Base-by-base conservation (phyloP, 2,113 vertebrate species). In the Notechis scutatus region DNA sequence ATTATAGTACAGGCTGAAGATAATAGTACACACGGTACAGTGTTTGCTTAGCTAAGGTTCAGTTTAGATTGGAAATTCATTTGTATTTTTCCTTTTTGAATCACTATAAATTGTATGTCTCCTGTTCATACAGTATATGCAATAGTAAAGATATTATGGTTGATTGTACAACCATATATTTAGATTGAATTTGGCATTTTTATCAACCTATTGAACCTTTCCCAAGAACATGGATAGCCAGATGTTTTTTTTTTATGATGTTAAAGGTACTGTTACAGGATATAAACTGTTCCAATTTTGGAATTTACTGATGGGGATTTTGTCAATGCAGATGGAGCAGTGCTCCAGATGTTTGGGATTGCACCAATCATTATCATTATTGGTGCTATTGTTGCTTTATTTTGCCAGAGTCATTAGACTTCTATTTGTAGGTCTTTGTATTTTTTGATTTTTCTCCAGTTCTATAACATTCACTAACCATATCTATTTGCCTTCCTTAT, bases 51-150 rank as follows among this genome's bases (percentile, higher is more conserved):
- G 59, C 55, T 56, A 59, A 89, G 39, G 55, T 59, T 85, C 29
- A 24, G 45, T 92, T 92, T 85, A 56, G 45, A 52, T 57, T 90
- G 88, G 74, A 45, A 94, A 55, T 88, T 39, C 20, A 21, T 91
- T 54, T 64, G 12, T 92, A 91, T 90, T 90, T 87, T 92, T 92
- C 8, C 29, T 26, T 42, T 85, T n/a, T 42, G 54, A 87, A 85
- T 59, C 57, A 39, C 34, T 59, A 85, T 29, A 34, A 89, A 47
- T n/a, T 5, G 34, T 23, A n/a, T 11, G 59, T 26, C 4, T 24
- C 34, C 23, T 14, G 12, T 18, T 7, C 21, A 23, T 29, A 52
- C 10, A 52, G 50, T 52, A 15, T 18, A 24, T 42, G 18, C 85
- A 85, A 9, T 9, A 7, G 90, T 39, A 81, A 81, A n/a, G 54